Evolutionary conservation across 2,113 vertebrate species (phyloP).

Genomic region (Scomber japonicus): DNA sequence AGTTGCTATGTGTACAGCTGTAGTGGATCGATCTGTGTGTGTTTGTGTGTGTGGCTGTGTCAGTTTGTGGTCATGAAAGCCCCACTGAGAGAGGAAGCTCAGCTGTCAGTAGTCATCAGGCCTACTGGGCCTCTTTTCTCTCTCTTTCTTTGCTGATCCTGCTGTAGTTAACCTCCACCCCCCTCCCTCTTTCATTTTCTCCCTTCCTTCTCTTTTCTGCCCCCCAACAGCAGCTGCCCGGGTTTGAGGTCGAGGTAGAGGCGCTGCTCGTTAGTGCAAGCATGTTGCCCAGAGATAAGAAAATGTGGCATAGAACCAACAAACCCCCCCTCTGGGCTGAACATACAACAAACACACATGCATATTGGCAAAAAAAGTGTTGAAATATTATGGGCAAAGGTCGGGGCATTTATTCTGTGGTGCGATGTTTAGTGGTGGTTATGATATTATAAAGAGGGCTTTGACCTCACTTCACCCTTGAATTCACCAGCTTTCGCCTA

Average conservation of each 20-base stretch:
- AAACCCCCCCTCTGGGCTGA: slow-evolving; percentile 16
- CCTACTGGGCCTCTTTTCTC: slow-evolving; percentile 15
- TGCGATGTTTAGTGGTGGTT: background rate
- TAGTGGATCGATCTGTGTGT: slow-evolving; percentile 41
- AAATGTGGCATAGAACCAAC: slow-evolving; percentile 59
- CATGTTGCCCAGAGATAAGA: slow-evolving; percentile 78
- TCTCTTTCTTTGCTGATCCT: slow-evolving; percentile 46
- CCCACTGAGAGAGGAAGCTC: slow-evolving; percentile 73
- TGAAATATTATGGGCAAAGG: slow-evolving; percentile 7
- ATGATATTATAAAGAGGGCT: background rate
- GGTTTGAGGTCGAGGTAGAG: slow-evolving; percentile 66
- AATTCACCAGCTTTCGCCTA: background rate
- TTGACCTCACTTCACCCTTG: background rate
- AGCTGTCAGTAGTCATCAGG: slow-evolving; percentile 74
- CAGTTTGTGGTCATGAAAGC: slow-evolving; percentile 72
- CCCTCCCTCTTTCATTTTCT: slow-evolving; percentile 13
- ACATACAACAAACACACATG: slow-evolving; percentile 1
- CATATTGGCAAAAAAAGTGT: slow-evolving; percentile 19
- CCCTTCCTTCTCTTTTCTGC: slow-evolving; percentile 34
- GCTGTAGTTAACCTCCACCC: slow-evolving; percentile 39
- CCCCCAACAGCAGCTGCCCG: slow-evolving; percentile 51
- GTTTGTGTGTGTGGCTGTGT: slow-evolving; percentile 43
- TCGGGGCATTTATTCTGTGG: slow-evolving; percentile 7
- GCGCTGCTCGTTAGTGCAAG: slow-evolving; percentile 45
- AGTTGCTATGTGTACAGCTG: slow-evolving; percentile 31